Percentiles rank a stretch among this genome's conserved stretches.
These are phyloP conservation scores for Schizotus pectinicornis DNA, from an alignment of 2,888 invertebrate genomes.

Conservation along the genomic window DNA sequence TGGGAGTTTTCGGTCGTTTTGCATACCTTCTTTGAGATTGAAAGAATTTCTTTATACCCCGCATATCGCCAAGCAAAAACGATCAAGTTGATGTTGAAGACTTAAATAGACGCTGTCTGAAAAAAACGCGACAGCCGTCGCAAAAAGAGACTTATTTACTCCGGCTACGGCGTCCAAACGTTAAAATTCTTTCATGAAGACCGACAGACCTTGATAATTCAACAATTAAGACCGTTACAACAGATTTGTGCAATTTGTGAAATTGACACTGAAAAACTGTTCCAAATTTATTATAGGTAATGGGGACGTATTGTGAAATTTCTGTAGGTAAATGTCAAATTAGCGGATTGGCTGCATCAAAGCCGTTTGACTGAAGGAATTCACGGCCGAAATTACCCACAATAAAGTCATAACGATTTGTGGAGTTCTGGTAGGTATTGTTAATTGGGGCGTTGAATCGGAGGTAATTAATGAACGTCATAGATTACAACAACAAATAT, in stretches of 20 bases:
- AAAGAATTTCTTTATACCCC: too few relatives aligned
- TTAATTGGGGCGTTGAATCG: constrained; percentile 12
- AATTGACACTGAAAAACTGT: constrained; percentile 38
- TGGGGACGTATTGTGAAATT: constrained; percentile 33
- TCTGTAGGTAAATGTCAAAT: constrained; percentile 23
- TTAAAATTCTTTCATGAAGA: too few relatives aligned
- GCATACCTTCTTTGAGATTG: too few relatives aligned
- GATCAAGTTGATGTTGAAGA: too few relatives aligned
- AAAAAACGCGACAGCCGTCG: too few relatives aligned
- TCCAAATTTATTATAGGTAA: constrained; percentile 33
- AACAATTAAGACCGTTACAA: constrained; percentile 17
- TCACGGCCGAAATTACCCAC: constrained; percentile 12
- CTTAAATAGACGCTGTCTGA: too few relatives aligned
- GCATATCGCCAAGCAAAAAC: too few relatives aligned
- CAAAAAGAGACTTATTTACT: too few relatives aligned
- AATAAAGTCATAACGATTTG: constrained; percentile 6
- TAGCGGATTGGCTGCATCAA: background rate
- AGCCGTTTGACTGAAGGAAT: background rate
- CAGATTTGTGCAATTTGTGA: constrained; percentile 28
- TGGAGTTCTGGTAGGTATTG: constrained; percentile 4
- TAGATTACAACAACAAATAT: constrained; percentile 21
- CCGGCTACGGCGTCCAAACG: too few relatives aligned
- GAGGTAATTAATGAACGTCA: constrained; percentile 17
- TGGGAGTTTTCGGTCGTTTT: too few relatives aligned
- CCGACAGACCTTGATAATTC: constrained; percentile 21